These are phyloP conservation scores for Ptiloglossa arizonensis DNA, from an alignment of 1,140 invertebrate genomes.

Conservation along the genomic window DNA sequence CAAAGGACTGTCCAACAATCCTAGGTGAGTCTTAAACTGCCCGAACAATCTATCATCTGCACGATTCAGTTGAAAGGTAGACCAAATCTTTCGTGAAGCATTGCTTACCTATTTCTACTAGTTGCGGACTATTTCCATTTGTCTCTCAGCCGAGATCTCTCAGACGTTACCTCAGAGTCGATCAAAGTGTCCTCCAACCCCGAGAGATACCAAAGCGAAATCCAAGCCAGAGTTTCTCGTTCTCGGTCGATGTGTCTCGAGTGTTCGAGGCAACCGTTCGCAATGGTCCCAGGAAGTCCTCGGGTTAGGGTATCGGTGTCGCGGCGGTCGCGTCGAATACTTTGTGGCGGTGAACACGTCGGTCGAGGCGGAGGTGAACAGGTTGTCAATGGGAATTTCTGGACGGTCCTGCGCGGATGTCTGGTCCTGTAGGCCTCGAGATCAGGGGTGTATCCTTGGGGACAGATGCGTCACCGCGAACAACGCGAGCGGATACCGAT, in stretches of 20 bases:
- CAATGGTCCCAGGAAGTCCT: constrained; percentile 25
- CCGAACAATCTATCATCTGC: too few species aligned
- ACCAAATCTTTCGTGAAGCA: too few species aligned
- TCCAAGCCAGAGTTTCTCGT: neutral
- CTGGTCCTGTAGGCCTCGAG: constrained; percentile 59
- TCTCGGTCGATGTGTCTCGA: too few species aligned
- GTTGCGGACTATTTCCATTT: too few species aligned
- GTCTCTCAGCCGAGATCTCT: too few species aligned
- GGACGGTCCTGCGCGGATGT: constrained; percentile 53
- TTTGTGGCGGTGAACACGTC: constrained; percentile 15
- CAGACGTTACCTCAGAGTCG: too few species aligned
- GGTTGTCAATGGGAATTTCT: constrained; percentile 69
- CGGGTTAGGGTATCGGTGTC: constrained; percentile 28
- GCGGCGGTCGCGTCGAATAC: constrained; percentile 44
- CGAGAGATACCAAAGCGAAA: too few species aligned
- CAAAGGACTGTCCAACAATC: too few species aligned
- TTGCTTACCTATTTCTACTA: too few species aligned
- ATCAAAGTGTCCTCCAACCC: too few species aligned
- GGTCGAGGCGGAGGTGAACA: constrained; percentile 56
- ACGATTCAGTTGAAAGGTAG: too few species aligned
- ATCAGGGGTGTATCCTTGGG: constrained; percentile 72
- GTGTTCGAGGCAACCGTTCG: neutral
- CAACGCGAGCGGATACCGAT: constrained; percentile 63
- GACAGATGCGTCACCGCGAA: constrained; percentile 80
- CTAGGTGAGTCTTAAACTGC: too few species aligned